Base-by-base conservation (phyloP, 2,113 vertebrate genomes). In the Hiodon alosoides region DNA sequence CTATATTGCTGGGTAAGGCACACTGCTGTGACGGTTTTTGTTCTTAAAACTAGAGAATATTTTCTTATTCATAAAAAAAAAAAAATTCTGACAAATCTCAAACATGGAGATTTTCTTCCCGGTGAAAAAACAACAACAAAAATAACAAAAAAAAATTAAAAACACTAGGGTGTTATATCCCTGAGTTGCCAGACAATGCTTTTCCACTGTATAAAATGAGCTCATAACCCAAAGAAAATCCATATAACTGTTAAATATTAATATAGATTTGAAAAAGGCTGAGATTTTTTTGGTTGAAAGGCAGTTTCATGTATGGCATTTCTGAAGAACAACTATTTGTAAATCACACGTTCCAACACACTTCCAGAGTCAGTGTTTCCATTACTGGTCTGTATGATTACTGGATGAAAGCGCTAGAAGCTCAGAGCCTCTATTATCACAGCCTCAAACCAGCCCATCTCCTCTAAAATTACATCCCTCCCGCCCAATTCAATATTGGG, bases 171-270 rank as follows among this genome's bases (percentile, higher is more conserved):
- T 87, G 86, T 84, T 79, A 87, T 31, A 31, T 89, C 87, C 88
- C 88, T 90, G 88, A 90, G 88, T 84, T 86, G 83, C 85, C 85
- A 85, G 83, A 85, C 76, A 82, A 86, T 79, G 77, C 78, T 74
- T 79, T 87, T 80, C 85, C 80, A 84, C 77, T 81, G 74, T 80
- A 82, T 68, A 86, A 77, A 73, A 89, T 74, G 76, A 78, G 81
- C 70, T 81, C 82, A 87, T 82, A 71, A 48, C 68, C 70, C 48
- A 71, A 46, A 61, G 31, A 31, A 31, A 31, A 31, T 31, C 31
- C 31, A 31, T 31, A 75, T 81, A 77, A 75, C 77, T 83, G 77
- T 89, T 89, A 90, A 90, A 89, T 88, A 90, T 84, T 71, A 79
- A 73, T 79, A 83, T 72, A 85, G 71, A 85, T 77, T 71, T 82